phyloP scores from a whole-genome alignment of 53 echinoderm and acorn worm species.

The Echinometra lucunter region DNA sequence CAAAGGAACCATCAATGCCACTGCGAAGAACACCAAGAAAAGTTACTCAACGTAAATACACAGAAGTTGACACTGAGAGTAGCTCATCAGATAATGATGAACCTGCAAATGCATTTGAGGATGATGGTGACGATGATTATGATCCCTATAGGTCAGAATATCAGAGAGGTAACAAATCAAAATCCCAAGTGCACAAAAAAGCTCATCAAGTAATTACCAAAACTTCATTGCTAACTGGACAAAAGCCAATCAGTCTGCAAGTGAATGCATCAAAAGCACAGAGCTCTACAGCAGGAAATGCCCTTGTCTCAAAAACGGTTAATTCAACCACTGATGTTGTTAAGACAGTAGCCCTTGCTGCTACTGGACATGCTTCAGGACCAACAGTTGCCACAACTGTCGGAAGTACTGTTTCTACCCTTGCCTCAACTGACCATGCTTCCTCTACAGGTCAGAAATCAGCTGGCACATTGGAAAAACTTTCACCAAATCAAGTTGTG shows the following conservation, averaged over 20 bases:
- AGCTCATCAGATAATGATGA: conserved; percentile 49
- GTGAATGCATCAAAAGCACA: neutral
- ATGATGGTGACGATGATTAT: conserved; percentile 58
- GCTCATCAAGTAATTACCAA: neutral
- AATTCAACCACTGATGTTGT: neutral
- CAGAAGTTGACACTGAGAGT: neutral
- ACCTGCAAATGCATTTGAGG: neutral
- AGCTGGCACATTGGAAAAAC: neutral
- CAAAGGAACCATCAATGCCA: neutral
- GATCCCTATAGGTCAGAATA: neutral
- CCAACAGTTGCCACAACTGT: neutral
- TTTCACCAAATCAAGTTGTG: neutral
- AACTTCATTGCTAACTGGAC: neutral
- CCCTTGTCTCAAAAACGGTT: neutral
- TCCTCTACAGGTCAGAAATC: neutral
- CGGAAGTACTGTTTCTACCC: too few relatives aligned
- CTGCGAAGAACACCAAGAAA: conserved; percentile 52
- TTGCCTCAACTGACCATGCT: too few relatives aligned
- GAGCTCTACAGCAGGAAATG: neutral
- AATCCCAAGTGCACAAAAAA: neutral
- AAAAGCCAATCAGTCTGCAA: neutral
- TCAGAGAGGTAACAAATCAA: neutral
- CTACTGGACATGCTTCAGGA: neutral
- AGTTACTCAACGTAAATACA: conserved; percentile 41
- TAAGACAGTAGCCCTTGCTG: neutral